Evolutionary conservation across 2,888 invertebrate species (phyloP).

Genomic region (Panzeria rudis): DNA sequence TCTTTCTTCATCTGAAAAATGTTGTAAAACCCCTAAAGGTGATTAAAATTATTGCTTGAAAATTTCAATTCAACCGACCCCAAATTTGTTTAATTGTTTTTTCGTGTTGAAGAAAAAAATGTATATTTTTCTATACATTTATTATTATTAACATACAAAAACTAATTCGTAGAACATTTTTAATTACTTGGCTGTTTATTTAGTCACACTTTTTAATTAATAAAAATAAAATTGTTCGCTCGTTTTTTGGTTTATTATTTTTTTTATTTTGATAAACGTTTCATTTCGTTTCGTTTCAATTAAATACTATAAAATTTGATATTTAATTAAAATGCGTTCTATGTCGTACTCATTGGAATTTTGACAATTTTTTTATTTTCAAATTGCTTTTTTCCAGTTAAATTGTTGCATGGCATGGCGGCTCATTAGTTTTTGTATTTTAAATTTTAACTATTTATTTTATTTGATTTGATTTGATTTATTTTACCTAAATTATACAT

Average conservation of each 20-base stretch:
- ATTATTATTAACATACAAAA: conserved; percentile 46
- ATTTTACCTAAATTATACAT: background rate
- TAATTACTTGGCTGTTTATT: conserved; percentile 65
- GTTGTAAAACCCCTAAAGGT: background rate
- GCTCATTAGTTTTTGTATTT: conserved; percentile 72
- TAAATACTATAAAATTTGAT: conserved; percentile 49
- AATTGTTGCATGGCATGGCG: conserved; percentile 52
- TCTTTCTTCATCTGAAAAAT: background rate
- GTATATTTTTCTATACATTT: background rate
- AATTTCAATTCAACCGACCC: conserved; percentile 18
- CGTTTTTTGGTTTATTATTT: conserved; percentile 5
- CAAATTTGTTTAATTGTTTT: conserved; percentile 54
- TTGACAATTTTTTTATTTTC: conserved; percentile 66
- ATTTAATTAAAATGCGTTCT: conserved; percentile 72
- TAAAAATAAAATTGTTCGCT: conserved; percentile 59
- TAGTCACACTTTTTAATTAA: conserved; percentile 72
- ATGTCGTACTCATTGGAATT: conserved; percentile 69
- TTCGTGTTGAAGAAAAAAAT: conserved; percentile 39
- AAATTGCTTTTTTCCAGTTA: conserved; percentile 42
- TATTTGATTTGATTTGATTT: conserved; percentile 24
- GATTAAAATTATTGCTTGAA: background rate
- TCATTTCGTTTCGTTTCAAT: conserved; percentile 56
- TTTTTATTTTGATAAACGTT: conserved; percentile 22
- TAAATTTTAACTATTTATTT: conserved; percentile 30
- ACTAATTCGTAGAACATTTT: conserved; percentile 38